Conservation (phyloP, 1,140 invertebrate genomes). For the Halictus rubicundus region DNA sequence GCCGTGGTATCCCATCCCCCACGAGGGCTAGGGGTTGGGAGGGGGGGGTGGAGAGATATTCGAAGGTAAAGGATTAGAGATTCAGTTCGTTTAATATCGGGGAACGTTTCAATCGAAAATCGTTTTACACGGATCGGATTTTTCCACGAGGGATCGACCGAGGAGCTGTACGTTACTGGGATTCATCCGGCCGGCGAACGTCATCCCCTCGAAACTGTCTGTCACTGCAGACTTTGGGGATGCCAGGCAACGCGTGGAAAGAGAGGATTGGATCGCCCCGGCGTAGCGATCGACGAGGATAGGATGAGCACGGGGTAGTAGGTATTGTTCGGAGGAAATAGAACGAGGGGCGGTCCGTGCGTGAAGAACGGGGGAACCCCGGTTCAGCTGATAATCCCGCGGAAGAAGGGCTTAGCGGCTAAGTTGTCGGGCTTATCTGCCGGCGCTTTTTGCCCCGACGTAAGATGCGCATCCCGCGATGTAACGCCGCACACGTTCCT, state of each 20-base stretch:
- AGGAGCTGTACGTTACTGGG: conserved; percentile 57
- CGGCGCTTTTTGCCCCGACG: conserved; percentile 57
- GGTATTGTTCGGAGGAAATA: conserved; percentile 74
- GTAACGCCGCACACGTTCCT: not conserved
- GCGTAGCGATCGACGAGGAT: conserved; percentile 31
- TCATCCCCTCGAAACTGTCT: conserved; percentile 73
- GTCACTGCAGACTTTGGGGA: conserved; percentile 71
- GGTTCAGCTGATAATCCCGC: conserved; percentile 62
- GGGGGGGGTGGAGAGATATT: not conserved
- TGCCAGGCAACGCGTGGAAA: conserved; percentile 34
- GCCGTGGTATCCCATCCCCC: not conserved
- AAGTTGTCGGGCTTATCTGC: conserved; percentile 65
- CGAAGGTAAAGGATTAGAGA: conserved; percentile 10
- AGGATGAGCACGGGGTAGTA: conserved; percentile 31
- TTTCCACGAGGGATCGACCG: conserved; percentile 48
- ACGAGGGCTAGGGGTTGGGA: not conserved
- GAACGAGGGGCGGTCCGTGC: conserved; percentile 64
- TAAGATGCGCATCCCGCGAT: conserved; percentile 16
- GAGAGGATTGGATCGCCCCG: not conserved
- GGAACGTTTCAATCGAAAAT: conserved; percentile 34
- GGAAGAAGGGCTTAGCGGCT: conserved; percentile 65
- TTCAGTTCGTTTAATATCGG: conserved; percentile 1
- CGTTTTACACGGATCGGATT: conserved; percentile 22
- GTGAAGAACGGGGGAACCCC: conserved; percentile 20
- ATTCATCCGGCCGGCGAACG: conserved; percentile 67